Evolutionary conservation across 2,797 vertebrate genomes (phyloP).

Genomic region (Orientallactaga sibirica): DNA sequence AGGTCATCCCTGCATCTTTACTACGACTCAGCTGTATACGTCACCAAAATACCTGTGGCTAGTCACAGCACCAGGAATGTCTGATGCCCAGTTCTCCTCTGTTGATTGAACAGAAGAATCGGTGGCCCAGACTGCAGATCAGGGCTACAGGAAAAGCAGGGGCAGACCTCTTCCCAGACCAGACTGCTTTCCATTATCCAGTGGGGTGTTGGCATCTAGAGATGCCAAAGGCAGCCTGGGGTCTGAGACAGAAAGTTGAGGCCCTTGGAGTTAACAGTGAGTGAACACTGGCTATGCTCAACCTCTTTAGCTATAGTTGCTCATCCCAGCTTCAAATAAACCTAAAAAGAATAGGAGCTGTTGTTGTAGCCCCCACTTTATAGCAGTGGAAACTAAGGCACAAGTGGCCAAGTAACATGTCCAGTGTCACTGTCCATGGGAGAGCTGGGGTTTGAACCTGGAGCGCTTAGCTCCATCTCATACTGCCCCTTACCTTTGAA

Average conservation of each 20-base stretch:
- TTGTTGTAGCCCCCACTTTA: too few species aligned
- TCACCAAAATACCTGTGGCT: not conserved
- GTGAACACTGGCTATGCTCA: rapidly evolving
- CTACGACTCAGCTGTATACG: too few species aligned
- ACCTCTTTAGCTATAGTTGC: not conserved
- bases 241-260: not conserved
- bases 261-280: too few species aligned
- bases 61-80: not conserved
- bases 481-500: not conserved
- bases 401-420: not conserved
- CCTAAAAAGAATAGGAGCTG: not conserved
- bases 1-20: not conserved
- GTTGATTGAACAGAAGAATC: not conserved
- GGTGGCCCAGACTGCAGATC: not conserved
- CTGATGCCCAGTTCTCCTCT: not conserved
- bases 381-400: not conserved
- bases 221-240: not conserved
- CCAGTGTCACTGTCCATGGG: not conserved
- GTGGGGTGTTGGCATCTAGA: not conserved
- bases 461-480: rapidly evolving
- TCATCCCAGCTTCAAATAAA: not conserved
- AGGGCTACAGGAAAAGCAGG: not conserved
- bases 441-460: not conserved
- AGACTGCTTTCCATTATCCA: not conserved
- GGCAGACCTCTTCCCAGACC: not conserved